Evolutionary conservation across 2,113 vertebrate species (phyloP).

Genomic region (Mionectes macconnelli): DNA sequence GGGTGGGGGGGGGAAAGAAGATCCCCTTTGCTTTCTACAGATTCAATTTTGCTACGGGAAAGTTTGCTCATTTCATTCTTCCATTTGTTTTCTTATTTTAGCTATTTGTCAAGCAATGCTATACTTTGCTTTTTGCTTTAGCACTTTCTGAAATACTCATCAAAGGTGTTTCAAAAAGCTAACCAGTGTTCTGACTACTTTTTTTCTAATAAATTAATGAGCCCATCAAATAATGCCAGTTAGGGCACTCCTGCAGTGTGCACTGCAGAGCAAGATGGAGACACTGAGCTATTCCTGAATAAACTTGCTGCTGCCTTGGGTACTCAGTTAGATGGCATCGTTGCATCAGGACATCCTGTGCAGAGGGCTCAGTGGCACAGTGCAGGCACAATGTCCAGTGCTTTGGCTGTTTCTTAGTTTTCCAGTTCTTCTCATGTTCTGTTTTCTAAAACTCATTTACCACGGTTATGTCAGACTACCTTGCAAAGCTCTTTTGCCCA

Average conservation of each 20-base stretch:
- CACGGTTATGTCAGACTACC: rapidly evolving
- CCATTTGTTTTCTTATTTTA: neutral
- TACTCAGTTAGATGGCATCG: neutral
- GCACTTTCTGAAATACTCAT: neutral
- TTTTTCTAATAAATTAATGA: neutral
- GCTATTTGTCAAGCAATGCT: neutral
- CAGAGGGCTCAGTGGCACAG: neutral
- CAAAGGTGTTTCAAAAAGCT: neutral
- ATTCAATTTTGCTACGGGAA: neutral
- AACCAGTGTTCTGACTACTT: neutral
- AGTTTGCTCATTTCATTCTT: neutral
- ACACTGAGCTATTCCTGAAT: neutral
- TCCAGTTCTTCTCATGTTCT: neutral
- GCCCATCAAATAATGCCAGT: neutral
- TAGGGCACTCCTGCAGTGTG: neutral
- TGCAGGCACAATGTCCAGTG: neutral
- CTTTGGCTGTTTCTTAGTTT: neutral
- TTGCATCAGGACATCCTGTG: neutral
- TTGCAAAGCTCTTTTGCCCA: neutral
- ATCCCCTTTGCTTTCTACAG: neutral
- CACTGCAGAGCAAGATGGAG: neutral
- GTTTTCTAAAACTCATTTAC: neutral
- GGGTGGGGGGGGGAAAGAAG: neutral
- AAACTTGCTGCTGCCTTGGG: neutral
- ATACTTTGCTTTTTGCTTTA: neutral